A percentile compares a stretch with the other conserved stretches of the same genome.
Evolutionary conservation across 53 echinoderm and acorn worm genomes (phyloP).

Genomic region (Astropecten irregularis): DNA sequence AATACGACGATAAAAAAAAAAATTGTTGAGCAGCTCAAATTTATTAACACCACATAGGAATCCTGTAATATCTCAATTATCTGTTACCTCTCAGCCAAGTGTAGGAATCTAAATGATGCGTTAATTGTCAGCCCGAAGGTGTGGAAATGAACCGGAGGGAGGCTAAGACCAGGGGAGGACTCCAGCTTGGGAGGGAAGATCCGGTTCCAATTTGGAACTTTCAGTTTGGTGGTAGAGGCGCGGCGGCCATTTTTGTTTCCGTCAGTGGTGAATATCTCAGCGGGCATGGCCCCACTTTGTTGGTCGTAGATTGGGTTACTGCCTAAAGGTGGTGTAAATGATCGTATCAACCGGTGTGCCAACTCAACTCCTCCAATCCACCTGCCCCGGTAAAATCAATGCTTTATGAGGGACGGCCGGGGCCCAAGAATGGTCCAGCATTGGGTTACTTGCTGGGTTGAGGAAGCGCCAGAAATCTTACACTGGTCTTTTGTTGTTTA

Average conservation of each 20-base stretch:
- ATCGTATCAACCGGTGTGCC: conserved; percentile 55
- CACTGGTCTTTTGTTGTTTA: conserved; percentile 11
- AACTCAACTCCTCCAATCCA: not conserved
- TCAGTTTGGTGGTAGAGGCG: too few species aligned
- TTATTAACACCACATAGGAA: too few species aligned
- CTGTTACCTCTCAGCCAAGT: not conserved
- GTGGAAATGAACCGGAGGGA: conserved; percentile 17
- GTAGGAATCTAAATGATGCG: conserved; percentile 29
- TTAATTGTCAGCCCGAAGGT: conserved; percentile 40
- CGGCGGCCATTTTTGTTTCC: too few species aligned
- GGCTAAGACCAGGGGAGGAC: too few species aligned
- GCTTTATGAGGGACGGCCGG: not conserved
- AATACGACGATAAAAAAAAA: too few species aligned
- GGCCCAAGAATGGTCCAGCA: not conserved
- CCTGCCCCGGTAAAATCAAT: conserved; percentile 44
- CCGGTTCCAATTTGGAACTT: too few species aligned
- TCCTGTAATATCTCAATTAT: too few species aligned
- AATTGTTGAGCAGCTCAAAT: too few species aligned
- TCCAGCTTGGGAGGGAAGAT: not conserved
- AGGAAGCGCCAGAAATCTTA: conserved; percentile 56
- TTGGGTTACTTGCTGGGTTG: not conserved
- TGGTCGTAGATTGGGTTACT: conserved; percentile 17
- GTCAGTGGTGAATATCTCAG: too few species aligned
- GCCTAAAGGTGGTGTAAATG: conserved; percentile 17
- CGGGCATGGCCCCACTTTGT: too few species aligned